Base-by-base conservation (phyloP, 2,797 vertebrate genomes). In the Botia almorhae region DNA sequence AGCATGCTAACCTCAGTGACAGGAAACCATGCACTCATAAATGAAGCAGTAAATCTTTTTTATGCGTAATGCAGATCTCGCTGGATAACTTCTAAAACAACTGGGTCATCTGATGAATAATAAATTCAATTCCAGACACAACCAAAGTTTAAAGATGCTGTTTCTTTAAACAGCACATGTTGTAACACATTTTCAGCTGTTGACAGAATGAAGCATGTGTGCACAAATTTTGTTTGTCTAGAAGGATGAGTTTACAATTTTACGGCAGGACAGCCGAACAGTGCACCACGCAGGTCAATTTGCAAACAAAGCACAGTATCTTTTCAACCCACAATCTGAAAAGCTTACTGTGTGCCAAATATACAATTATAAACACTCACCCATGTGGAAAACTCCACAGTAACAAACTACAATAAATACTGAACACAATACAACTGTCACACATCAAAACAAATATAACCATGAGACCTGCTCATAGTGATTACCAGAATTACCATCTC, bases 1-100 rank as follows among this genome's bases (percentile, higher is more conserved):
- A 81, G 67, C 72, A 76, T 76, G 46, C 74, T 73, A 50, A 29
- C 79, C 79, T 56, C 36, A 55, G 43, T 64, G 58, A 74, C 72
- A 53, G 69, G 75, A 67, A 81, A 81, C 56, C 70, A 71, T 23
- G 4, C 61, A 77, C 60, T 64, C 43, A 55, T 77, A 63, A 77
- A 70, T 50, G 29, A 72, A 50, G 63, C 46, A 0, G 19, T 56
- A 46, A n/a, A 67, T 67, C 29, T n/a, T 55, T 55, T 76, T 23
- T 67, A 68, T 55, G 11, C 48, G 21, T 21, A 76, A 39, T 56
- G 80, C 63, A 76, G 36, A 36, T 65, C n/a, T 69, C 11, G 16
- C n/a, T 33, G n/a, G 23, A 65, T 39, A 12, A 14, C 12, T 14
- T 71, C 48, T 48, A 65, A 71, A 64, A 56, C 39, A 55, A 48